Percentiles rank a stretch among this genome's conserved stretches.
Conservation (phyloP, 2,113 vertebrate species). For the Pseudopipra pipra region DNA sequence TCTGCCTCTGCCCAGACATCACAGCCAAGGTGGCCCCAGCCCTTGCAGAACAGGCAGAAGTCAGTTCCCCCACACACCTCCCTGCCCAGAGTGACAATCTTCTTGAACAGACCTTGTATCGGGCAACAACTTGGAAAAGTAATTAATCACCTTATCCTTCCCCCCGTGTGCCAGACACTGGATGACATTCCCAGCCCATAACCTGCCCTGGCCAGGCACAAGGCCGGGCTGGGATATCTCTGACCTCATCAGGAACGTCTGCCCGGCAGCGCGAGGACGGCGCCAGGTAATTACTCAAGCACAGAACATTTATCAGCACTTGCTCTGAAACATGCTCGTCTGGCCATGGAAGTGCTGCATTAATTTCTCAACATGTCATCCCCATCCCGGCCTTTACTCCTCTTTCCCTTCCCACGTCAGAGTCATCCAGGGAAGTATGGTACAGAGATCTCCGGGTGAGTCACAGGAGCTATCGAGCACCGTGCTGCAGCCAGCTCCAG, state of each 20-base stretch:
- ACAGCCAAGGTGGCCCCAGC: not conserved
- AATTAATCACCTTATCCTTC: not conserved
- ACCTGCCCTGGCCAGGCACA: not conserved
- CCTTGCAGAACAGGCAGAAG: not conserved
- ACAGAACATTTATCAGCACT: constrained; percentile 45
- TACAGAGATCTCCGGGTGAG: constrained; percentile 9
- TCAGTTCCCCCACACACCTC: not conserved
- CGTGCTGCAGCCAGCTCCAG: not conserved
- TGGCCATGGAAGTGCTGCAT: not conserved
- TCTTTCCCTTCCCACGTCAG: not conserved
- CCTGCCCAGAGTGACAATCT: not conserved
- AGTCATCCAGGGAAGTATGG: not conserved
- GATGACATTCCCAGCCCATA: not conserved
- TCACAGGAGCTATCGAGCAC: constrained; percentile 19
- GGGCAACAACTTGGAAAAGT: not conserved
- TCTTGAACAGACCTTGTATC: not conserved
- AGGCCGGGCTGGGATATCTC: not conserved
- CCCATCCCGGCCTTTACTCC: not conserved
- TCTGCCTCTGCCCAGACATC: not conserved
- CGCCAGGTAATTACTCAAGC: constrained; percentile 62
- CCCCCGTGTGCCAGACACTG: not conserved
- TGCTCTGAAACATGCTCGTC: not conserved
- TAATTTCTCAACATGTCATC: constrained; percentile 37
- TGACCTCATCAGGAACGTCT: constrained; percentile 49
- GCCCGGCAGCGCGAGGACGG: not conserved